Percentiles rank a stretch among this genome's conserved stretches.
phyloP scores from a whole-genome alignment of 1,140 invertebrate species.

The Mycetomoellerius zeteki region DNA sequence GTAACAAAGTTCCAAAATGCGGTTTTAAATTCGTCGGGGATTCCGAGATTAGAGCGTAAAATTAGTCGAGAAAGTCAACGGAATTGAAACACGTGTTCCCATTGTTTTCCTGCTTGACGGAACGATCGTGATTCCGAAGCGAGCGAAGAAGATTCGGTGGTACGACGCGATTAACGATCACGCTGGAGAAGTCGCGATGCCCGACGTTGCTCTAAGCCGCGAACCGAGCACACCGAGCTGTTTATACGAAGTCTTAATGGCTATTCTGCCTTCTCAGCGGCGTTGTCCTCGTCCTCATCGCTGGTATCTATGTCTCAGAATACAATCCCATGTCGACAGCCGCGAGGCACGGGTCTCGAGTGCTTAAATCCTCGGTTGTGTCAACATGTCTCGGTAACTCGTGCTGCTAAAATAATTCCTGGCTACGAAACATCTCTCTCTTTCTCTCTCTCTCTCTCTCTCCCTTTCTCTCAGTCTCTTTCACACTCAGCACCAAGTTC shows the following conservation, averaged over 20 bases:
- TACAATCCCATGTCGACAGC: slow-evolving; percentile 46
- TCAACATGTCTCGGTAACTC: slow-evolving; percentile 52
- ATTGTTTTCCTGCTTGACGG: background rate
- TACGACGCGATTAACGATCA: slow-evolving; percentile 40
- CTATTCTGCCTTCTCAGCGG: slow-evolving; percentile 43
- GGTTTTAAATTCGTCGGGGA: background rate
- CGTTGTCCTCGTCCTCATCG: slow-evolving; percentile 20
- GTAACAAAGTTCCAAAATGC: background rate
- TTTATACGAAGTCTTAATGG: slow-evolving; percentile 61
- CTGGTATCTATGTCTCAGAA: slow-evolving; percentile 45
- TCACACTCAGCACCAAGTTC: background rate
- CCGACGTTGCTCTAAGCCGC: background rate
- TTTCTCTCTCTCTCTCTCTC: background rate
- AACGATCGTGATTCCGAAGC: background rate
- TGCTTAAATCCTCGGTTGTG: slow-evolving; percentile 62
- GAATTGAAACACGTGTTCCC: slow-evolving; percentile 5
- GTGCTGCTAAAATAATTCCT: slow-evolving; percentile 55
- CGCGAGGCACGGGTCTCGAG: slow-evolving; percentile 49
- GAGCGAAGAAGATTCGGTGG: background rate
- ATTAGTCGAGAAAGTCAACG: slow-evolving; percentile 9
- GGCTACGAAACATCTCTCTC: slow-evolving; percentile 27
- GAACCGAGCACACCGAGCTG: slow-evolving; percentile 4
- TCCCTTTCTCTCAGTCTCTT: background rate
- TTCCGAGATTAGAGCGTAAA: background rate
- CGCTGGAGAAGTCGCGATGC: slow-evolving; percentile 15